Evolutionary conservation across 2,888 invertebrate genomes (phyloP).

Genomic region (Neoitamus cyanurus): DNA sequence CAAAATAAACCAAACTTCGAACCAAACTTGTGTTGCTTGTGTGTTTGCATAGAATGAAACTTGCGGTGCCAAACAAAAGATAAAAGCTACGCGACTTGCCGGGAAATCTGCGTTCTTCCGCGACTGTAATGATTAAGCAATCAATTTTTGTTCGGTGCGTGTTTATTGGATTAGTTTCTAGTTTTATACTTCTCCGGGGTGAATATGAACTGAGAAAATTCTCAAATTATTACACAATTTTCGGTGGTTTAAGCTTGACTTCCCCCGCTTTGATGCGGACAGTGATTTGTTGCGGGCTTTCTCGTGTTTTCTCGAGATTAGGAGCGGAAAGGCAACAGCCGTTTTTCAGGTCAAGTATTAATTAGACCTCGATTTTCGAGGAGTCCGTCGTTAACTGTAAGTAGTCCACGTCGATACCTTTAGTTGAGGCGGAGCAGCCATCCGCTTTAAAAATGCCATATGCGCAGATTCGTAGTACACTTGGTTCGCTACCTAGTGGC

Average conservation of each 20-base stretch:
- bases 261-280: not conserved
- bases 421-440: not conserved
- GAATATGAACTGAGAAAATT: not conserved
- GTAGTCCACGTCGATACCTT: not conserved
- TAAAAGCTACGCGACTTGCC: not conserved
- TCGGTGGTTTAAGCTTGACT: not conserved
- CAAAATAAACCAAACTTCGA: not conserved
- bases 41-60: not conserved
- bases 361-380: not conserved
- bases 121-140: not conserved
- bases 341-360: not conserved
- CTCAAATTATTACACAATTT: not conserved
- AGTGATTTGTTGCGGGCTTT: not conserved
- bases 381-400: not conserved
- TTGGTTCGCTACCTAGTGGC: not conserved
- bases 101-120: not conserved
- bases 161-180: not conserved
- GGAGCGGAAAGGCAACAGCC: not conserved
- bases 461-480: not conserved
- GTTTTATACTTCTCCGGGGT: not conserved
- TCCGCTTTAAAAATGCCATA: not conserved
- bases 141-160: not conserved
- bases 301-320: not conserved
- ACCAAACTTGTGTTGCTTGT: not conserved
- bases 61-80: not conserved